A percentile compares a stretch with the other conserved stretches of the same genome.
These are phyloP conservation scores for Aphelocoma californica DNA, from an alignment of 2,797 vertebrate species.

Conservation along the genomic window DNA sequence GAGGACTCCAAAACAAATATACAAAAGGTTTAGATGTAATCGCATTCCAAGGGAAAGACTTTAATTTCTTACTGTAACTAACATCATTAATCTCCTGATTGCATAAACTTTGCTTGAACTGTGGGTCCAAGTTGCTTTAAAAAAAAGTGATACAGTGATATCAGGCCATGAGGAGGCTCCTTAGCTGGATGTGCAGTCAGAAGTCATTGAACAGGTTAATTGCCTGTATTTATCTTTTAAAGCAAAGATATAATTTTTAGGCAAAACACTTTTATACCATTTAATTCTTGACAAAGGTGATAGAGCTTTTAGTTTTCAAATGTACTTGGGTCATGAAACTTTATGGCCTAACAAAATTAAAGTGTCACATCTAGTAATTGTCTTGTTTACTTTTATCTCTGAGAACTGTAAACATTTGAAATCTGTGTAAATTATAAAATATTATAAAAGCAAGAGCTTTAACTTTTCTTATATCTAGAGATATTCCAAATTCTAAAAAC, in stretches of 20 bases:
- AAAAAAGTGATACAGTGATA: background rate
- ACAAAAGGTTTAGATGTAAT: background rate
- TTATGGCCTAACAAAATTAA: constrained; percentile 12
- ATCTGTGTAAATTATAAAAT: background rate
- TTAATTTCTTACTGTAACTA: background rate
- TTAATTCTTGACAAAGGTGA: constrained; percentile 37
- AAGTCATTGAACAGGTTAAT: constrained; percentile 58
- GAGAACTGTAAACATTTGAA: constrained; percentile 3
- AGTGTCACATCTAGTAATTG: background rate
- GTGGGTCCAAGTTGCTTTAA: background rate
- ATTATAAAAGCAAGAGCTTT: background rate
- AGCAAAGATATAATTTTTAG: constrained; percentile 11
- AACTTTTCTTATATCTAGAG: background rate
- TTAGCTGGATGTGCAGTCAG: background rate
- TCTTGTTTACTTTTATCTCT: constrained; percentile 20
- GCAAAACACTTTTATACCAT: constrained; percentile 8
- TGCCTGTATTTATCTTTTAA: constrained; percentile 48
- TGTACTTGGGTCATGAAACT: background rate
- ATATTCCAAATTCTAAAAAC: background rate
- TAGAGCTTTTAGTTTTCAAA: constrained; percentile 9
- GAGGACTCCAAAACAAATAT: background rate
- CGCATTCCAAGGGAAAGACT: background rate
- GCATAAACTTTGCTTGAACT: background rate
- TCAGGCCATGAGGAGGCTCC: background rate
- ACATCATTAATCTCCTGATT: background rate